Percentiles rank a stretch among this genome's conserved stretches.
Conservation (phyloP, 2,797 vertebrate genomes). For the Schizopygopsis pylzovi region DNA sequence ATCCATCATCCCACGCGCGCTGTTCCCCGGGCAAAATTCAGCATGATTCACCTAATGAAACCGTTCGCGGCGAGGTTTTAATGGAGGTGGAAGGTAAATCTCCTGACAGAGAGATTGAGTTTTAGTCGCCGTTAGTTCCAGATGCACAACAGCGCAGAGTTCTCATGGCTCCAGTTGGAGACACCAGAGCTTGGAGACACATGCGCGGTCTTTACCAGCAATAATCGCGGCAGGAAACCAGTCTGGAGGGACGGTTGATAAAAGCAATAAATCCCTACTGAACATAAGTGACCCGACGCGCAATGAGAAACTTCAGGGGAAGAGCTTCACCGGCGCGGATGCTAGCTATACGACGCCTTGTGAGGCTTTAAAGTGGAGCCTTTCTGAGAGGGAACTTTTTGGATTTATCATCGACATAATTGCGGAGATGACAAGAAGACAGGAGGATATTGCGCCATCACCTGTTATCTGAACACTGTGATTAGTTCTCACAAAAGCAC, state of each 20-base stretch:
- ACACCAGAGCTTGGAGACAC: conserved; percentile 61
- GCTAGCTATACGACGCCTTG: conserved; percentile 59
- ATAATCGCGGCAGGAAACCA: conserved; percentile 68
- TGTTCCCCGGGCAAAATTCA: conserved; percentile 57
- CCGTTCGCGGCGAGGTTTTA: conserved; percentile 61
- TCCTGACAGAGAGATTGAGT: conserved; percentile 59
- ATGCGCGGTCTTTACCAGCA: conserved; percentile 67
- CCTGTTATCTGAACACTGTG: conserved; percentile 74
- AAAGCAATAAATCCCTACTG: conserved; percentile 76
- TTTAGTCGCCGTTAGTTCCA: conserved; percentile 62
- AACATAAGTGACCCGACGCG: conserved; percentile 72
- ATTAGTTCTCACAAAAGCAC: conserved; percentile 61
- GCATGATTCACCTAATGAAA: conserved; percentile 58
- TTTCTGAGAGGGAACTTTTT: conserved; percentile 42
- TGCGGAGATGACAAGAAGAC: conserved; percentile 25
- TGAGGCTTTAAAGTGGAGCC: conserved; percentile 53
- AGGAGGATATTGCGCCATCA: conserved; percentile 42
- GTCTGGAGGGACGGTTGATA: conserved; percentile 63
- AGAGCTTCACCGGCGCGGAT: conserved; percentile 61
- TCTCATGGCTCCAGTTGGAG: conserved; percentile 66
- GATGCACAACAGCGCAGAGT: conserved; percentile 54
- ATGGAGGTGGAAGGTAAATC: conserved; percentile 69
- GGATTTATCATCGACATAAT: not conserved
- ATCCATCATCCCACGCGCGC: conserved; percentile 59
- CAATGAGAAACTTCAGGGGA: conserved; percentile 80